Evolutionary conservation across 2,888 invertebrate genomes (phyloP).

Genomic region (Syritta pipiens): DNA sequence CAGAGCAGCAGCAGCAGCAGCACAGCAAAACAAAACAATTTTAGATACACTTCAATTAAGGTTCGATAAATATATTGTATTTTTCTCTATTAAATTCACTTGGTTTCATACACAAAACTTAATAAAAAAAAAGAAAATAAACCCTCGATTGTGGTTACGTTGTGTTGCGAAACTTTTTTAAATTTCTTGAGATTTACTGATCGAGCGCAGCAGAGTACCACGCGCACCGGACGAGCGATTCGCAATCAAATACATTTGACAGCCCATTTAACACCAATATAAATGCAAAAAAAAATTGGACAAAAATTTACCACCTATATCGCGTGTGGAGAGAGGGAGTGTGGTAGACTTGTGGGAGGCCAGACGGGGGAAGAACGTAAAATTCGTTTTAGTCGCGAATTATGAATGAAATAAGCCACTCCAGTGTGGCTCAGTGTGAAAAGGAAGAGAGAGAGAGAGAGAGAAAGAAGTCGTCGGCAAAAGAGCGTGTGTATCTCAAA

Average conservation of each 20-base stretch:
- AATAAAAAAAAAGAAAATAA: background rate
- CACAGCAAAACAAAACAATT: slow-evolving; percentile 7
- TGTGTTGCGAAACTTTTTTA: too few relatives aligned
- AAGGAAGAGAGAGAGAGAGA: background rate
- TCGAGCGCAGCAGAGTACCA: slow-evolving; percentile 51
- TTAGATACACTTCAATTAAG: background rate
- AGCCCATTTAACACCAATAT: slow-evolving; percentile 67
- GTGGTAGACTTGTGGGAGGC: slow-evolving; percentile 32
- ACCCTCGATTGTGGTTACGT: too few relatives aligned
- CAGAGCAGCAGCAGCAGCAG: slow-evolving; percentile 24
- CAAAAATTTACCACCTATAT: slow-evolving; percentile 51
- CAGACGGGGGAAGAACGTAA: slow-evolving; percentile 14
- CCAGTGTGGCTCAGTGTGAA: background rate
- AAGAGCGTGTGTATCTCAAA: background rate
- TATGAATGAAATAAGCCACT: slow-evolving; percentile 62
- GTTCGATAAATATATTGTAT: slow-evolving; percentile 16
- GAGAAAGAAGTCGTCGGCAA: slow-evolving; percentile 4
- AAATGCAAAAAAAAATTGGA: slow-evolving; percentile 54
- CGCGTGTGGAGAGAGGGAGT: slow-evolving; percentile 10
- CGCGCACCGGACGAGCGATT: slow-evolving; percentile 65
- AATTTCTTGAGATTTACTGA: slow-evolving; percentile 11
- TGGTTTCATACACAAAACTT: background rate
- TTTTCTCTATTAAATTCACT: background rate
- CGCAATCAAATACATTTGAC: slow-evolving; percentile 67
- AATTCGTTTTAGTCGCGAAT: slow-evolving; percentile 44